Conservation (phyloP, 2,888 invertebrate genomes). For the Acheta domesticus region DNA sequence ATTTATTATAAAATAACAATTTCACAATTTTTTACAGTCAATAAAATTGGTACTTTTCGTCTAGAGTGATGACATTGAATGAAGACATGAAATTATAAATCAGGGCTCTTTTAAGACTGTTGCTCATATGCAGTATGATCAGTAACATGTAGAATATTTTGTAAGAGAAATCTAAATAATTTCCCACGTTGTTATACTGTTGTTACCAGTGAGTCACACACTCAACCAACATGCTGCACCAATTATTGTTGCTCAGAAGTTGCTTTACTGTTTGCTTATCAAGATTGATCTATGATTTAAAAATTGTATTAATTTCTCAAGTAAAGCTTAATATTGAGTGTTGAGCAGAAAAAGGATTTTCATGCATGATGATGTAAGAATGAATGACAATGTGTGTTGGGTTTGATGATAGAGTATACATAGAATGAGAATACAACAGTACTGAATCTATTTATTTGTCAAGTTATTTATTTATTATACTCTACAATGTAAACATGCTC, state of each 20-base stretch:
- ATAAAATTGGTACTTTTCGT: background rate
- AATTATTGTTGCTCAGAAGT: constrained; percentile 7
- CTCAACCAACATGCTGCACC: background rate
- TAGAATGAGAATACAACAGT: background rate
- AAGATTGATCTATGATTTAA: background rate
- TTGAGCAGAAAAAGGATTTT: background rate
- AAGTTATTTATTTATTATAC: constrained; percentile 18
- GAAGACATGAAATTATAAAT: background rate
- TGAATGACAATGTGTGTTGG: background rate
- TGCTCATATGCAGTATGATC: constrained; percentile 5
- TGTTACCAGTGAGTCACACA: background rate
- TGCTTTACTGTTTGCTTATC: background rate
- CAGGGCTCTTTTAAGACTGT: constrained; percentile 2
- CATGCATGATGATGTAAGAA: background rate
- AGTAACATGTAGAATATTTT: constrained; percentile 3
- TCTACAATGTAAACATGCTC: constrained; percentile 9
- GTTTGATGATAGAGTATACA: background rate
- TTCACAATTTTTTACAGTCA: background rate
- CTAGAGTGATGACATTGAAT: background rate
- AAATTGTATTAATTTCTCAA: background rate
- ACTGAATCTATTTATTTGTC: background rate
- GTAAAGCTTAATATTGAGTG: background rate
- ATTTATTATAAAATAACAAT: background rate
- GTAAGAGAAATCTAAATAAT: background rate
- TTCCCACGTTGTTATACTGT: background rate